These are phyloP conservation scores for Notocelia uddmanniana DNA, from an alignment of 2,888 invertebrate genomes.

Conservation along the genomic window DNA sequence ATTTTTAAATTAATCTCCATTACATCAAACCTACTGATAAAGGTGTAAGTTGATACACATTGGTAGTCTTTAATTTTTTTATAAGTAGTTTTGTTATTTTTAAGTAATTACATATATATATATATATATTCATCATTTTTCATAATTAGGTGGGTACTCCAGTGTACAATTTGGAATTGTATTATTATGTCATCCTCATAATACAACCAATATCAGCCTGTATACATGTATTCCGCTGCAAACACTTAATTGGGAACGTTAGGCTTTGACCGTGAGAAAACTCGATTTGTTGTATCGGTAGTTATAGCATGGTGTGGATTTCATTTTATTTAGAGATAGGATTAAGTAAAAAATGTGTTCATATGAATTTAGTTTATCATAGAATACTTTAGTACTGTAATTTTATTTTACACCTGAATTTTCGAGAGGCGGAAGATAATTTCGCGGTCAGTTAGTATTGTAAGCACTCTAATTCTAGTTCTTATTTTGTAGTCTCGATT, in stretches of 20 bases:
- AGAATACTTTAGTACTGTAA: slow-evolving; percentile 76
- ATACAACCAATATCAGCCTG: not conserved
- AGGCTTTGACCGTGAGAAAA: slow-evolving; percentile 12
- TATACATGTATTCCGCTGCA: slow-evolving; percentile 7
- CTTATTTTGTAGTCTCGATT: not conserved
- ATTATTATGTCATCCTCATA: not conserved
- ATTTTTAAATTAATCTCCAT: too few species aligned
- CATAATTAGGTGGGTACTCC: not conserved
- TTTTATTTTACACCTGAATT: slow-evolving; percentile 60
- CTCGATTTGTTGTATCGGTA: slow-evolving; percentile 56
- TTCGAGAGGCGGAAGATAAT: slow-evolving; percentile 15
- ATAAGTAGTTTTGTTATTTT: not conserved
- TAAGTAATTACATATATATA: too few species aligned
- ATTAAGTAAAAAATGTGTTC: slow-evolving; percentile 82
- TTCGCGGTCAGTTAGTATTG: slow-evolving; percentile 16
- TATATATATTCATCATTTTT: not conserved
- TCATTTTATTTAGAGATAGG: slow-evolving; percentile 76
- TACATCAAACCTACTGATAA: too few species aligned
- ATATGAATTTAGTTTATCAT: slow-evolving; percentile 82
- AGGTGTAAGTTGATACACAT: not conserved
- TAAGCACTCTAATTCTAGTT: not conserved
- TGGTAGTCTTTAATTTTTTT: not conserved
- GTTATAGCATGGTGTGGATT: slow-evolving; percentile 71
- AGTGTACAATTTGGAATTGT: not conserved
- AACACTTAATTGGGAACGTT: not conserved